Evolutionary conservation across 2,113 vertebrate genomes (phyloP).

Genomic region (Pavo muticus): DNA sequence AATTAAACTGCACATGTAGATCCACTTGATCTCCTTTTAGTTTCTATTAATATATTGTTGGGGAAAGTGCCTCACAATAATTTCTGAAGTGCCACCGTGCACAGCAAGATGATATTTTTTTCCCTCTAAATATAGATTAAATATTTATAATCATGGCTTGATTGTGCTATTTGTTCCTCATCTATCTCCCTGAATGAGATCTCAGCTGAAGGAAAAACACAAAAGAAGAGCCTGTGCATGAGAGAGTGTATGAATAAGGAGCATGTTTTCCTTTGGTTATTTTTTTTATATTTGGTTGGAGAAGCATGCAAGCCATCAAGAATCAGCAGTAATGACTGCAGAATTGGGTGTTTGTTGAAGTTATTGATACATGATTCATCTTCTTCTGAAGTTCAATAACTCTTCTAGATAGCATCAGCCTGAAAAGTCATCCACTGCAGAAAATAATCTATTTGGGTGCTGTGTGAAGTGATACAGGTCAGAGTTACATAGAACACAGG

Average conservation of each 20-base stretch:
- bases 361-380: not conserved
- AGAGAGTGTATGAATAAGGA: not conserved
- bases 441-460: constrained; percentile 4
- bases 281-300: not conserved
- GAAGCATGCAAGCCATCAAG: not conserved
- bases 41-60: not conserved
- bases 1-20: not conserved
- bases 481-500: not conserved
- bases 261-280: not conserved
- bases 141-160: not conserved
- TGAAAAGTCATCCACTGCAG: constrained; percentile 11
- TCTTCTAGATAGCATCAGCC: not conserved
- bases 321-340: not conserved
- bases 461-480: not conserved
- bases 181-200: not conserved
- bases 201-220: not conserved
- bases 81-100: not conserved
- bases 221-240: not conserved
- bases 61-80: not conserved
- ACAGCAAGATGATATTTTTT: not conserved
- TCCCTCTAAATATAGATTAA: not conserved
- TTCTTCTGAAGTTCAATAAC: not conserved
- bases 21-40: not conserved
- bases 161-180: not conserved
- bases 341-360: not conserved